These are phyloP conservation scores for Thunnus albacares DNA, from an alignment of 2,797 vertebrate genomes.

Conservation along the genomic window DNA sequence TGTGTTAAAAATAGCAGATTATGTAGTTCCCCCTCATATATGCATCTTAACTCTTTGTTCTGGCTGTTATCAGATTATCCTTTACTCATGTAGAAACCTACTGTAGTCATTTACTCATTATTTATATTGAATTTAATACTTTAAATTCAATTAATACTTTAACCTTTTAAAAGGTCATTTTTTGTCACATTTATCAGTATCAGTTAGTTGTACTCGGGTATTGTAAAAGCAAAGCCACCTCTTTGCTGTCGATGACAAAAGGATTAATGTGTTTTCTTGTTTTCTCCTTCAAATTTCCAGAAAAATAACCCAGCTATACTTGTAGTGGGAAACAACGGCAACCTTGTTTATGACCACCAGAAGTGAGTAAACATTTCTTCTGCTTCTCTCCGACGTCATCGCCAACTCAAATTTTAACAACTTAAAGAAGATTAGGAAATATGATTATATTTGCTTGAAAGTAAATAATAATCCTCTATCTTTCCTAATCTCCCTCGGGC, in stretches of 20 bases:
- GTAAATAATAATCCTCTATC: constrained; percentile 85
- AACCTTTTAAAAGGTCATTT: too few species aligned
- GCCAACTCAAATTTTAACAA: constrained; percentile 71
- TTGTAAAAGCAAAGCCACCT: constrained; percentile 28
- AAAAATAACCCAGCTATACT: constrained; percentile 97
- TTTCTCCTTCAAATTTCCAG: constrained; percentile 79
- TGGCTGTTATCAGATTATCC: too few species aligned
- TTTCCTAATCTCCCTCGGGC: constrained; percentile 77
- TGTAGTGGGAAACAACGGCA: constrained; percentile 96
- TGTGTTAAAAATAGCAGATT: constrained; percentile 3
- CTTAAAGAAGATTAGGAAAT: constrained; percentile 85
- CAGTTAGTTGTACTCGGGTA: constrained; percentile 40
- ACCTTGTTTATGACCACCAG: constrained; percentile 95
- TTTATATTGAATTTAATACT: neutral
- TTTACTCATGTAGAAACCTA: too few species aligned
- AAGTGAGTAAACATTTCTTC: constrained; percentile 90
- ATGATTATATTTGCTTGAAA: constrained; percentile 85
- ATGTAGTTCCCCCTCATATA: neutral
- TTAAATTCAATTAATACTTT: too few species aligned
- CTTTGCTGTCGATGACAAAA: constrained; percentile 38
- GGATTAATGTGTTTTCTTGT: constrained; percentile 56
- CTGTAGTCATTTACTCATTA: neutral
- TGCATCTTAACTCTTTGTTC: too few species aligned
- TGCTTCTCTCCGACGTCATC: constrained; percentile 54
- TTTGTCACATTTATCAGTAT: neutral